phyloP scores from a whole-genome alignment of 2,888 invertebrate species.

The Platerodrilus igneus region DNA sequence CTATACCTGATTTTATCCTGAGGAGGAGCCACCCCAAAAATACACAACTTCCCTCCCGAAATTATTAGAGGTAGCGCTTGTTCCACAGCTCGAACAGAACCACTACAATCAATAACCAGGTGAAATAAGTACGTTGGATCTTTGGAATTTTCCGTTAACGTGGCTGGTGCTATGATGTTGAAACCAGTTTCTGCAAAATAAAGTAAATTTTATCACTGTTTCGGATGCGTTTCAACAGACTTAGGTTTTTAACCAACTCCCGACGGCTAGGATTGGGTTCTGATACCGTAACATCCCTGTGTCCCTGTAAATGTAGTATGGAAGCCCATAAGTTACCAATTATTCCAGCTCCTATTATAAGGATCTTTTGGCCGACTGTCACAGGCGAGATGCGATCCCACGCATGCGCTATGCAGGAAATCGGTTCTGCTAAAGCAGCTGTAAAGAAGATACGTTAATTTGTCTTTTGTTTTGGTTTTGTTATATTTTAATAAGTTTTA shows the following conservation, averaged over 20 bases:
- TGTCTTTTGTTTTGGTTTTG: too few species aligned
- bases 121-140: slow-evolving; percentile 53
- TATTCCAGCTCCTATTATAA: slow-evolving; percentile 67
- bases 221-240: slow-evolving; percentile 44
- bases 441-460: slow-evolving; percentile 25
- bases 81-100: slow-evolving; percentile 65
- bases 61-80: slow-evolving; percentile 54
- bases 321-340: slow-evolving; percentile 68
- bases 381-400: slow-evolving; percentile 61
- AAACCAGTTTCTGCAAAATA: slow-evolving; percentile 61
- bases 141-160: slow-evolving; percentile 47
- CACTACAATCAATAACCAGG: slow-evolving; percentile 69
- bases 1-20: slow-evolving; percentile 45
- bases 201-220: slow-evolving; percentile 7
- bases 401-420: slow-evolving; percentile 67
- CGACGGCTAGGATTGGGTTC: slow-evolving; percentile 57
- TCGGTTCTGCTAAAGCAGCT: slow-evolving; percentile 64
- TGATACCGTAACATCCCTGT: slow-evolving; percentile 63
- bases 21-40: slow-evolving; percentile 64
- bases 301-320: slow-evolving; percentile 63
- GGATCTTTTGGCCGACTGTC: slow-evolving; percentile 56
- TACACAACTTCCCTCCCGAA: slow-evolving; percentile 60
- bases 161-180: slow-evolving; percentile 53
- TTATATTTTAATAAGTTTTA: too few species aligned
- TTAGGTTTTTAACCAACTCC: slow-evolving; percentile 51